A percentile compares a stretch with the other conserved stretches of the same genome.
These are phyloP conservation scores for Oryzias woworae DNA, from an alignment of 2,113 vertebrate genomes.

Conservation along the genomic window DNA sequence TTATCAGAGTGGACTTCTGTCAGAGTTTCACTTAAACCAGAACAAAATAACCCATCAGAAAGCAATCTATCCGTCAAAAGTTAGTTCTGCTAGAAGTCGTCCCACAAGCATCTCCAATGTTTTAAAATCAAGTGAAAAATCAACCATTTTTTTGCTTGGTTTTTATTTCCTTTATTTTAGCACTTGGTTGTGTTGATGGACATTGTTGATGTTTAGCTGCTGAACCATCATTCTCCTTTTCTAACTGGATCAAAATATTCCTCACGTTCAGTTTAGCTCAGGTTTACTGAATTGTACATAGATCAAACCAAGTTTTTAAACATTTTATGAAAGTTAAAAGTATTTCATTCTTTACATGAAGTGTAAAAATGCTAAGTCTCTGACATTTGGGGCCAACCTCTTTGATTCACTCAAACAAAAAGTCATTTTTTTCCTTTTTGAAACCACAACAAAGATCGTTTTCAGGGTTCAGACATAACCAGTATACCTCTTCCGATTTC, in stretches of 20 bases:
- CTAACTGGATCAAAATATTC: slow-evolving; percentile 19
- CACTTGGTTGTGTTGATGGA: background rate
- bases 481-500: slow-evolving; percentile 60
- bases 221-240: slow-evolving; percentile 11
- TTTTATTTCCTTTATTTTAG: background rate
- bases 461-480: slow-evolving; percentile 63
- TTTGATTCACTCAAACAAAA: no score
- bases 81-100: background rate
- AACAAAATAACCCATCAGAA: slow-evolving; percentile 2
- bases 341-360: slow-evolving; percentile 7
- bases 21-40: background rate
- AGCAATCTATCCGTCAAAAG: background rate
- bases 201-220: background rate
- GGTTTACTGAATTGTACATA: background rate
- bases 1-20: background rate
- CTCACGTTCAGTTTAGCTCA: background rate
- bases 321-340: background rate
- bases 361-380: no score
- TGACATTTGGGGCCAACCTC: no score
- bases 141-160: no score
- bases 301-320: background rate
- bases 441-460: slow-evolving; percentile 34
- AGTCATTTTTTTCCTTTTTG: background rate
- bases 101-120: background rate
- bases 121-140: no score